Evolutionary conservation across 2,113 vertebrate species (phyloP).

Genomic region (Cyprinus carpio): DNA sequence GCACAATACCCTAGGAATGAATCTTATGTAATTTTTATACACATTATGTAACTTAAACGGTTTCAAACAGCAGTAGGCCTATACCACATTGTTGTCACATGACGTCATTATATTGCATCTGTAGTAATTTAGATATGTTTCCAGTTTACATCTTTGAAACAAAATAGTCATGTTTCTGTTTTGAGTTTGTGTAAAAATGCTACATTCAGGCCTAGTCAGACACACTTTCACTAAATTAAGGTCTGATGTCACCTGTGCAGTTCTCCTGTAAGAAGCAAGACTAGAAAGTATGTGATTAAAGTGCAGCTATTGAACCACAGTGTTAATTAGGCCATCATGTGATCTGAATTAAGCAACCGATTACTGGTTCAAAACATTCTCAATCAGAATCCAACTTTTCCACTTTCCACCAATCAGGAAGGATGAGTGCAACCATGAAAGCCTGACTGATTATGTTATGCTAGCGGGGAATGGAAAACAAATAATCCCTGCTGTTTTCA

Average conservation of each 20-base stretch:
- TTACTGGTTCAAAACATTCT: neutral
- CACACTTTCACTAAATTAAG: neutral
- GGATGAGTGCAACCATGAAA: conserved; percentile 15
- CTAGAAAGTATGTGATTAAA: neutral
- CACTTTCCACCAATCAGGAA: neutral
- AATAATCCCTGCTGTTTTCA: conserved; percentile 30
- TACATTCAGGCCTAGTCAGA: neutral
- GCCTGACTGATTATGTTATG: conserved; percentile 2
- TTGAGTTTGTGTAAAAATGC: neutral
- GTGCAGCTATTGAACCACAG: too few relatives aligned
- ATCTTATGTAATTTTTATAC: neutral
- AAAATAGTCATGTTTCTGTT: neutral
- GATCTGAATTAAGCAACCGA: neutral
- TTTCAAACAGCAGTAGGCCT: neutral
- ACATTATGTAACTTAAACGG: neutral
- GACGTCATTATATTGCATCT: neutral
- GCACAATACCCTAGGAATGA: neutral
- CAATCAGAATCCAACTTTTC: neutral
- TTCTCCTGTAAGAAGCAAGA: neutral
- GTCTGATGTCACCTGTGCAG: neutral
- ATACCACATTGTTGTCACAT: neutral
- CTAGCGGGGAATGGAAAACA: conserved; percentile 17
- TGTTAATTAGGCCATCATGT: neutral
- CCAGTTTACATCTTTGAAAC: neutral
- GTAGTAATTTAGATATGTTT: neutral